A percentile compares a stretch with the other conserved stretches of the same genome.
Evolutionary conservation across 2,888 invertebrate species (phyloP).

Genomic region (Mycalesis mineus): DNA sequence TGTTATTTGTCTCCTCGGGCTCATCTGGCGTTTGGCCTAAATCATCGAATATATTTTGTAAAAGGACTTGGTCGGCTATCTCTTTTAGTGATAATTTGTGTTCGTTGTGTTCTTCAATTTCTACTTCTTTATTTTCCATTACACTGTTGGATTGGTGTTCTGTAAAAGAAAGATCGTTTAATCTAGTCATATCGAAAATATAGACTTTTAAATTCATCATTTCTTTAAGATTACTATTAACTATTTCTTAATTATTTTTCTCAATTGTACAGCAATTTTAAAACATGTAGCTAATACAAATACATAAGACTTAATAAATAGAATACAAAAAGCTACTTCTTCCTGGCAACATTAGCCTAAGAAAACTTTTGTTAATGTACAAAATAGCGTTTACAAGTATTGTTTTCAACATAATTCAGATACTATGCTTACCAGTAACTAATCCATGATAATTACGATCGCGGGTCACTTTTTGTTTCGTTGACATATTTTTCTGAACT

Average conservation of each 20-base stretch:
- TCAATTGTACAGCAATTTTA: too few relatives aligned
- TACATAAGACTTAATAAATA: too few relatives aligned
- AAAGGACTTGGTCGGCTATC: constrained; percentile 56
- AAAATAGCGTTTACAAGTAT: too few relatives aligned
- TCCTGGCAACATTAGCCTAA: too few relatives aligned
- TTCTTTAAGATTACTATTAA: too few relatives aligned
- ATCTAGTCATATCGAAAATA: too few relatives aligned
- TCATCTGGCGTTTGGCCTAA: constrained; percentile 11
- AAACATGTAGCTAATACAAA: too few relatives aligned
- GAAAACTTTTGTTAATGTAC: too few relatives aligned
- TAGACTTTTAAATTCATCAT: too few relatives aligned
- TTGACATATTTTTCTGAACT: constrained; percentile 12
- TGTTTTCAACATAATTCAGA: too few relatives aligned
- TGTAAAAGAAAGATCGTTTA: constrained; percentile 1
- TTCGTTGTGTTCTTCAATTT: constrained; percentile 5
- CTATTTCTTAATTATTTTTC: too few relatives aligned
- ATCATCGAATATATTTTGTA: constrained; percentile 28
- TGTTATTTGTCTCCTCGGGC: constrained; percentile 22
- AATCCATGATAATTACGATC: background rate
- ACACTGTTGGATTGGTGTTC: constrained; percentile 6
- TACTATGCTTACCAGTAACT: constrained; percentile 12
- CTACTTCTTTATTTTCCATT: background rate
- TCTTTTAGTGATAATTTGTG: constrained; percentile 52
- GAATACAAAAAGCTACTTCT: too few relatives aligned
- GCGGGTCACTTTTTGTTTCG: constrained; percentile 1